Base-by-base conservation (phyloP, 2,888 invertebrate genomes). In the Brenthis daphne region DNA sequence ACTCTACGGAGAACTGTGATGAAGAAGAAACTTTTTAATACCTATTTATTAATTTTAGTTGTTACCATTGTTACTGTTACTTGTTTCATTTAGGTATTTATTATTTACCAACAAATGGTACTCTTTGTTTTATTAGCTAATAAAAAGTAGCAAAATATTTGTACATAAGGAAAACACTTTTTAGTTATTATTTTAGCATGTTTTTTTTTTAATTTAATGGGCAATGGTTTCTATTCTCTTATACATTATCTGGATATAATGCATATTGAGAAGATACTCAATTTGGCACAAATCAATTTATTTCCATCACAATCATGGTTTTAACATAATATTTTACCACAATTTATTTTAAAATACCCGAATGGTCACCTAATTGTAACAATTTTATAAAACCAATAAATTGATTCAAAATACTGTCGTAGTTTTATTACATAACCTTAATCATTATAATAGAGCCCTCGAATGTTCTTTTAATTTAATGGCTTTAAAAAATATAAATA, bases 1-100 rank as follows among this genome's bases (percentile, higher is more conserved):
- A 98, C 84, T 94, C 95, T 78, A 96, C 97, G 37, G 95, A 95
- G 82, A 95, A 97, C 85, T 98, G 98, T 92, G 95, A 96, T 86
- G 97, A 97, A 85, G 96, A 95, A 81, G 96, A 97, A 90, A 97
- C 96, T 74, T 97, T 95, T 93, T 97, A 94, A 88, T 77, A 77
- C 73, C 75, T 85, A 84, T 82, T 85, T 83, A 84, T 84, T 86
- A 78, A 71, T 65, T 80, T 81, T 87, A 85, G 82, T 85, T 85
- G 90, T 91, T 92, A 91, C 90, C 87, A 81, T 88, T 90, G 85
- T 89, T 88, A 80, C 86, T 92, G 86, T 91, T 90, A 85, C 80
- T 87, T 77, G 82, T 86, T 87, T 86, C 82, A 83, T 77, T 84
- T 85, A 84, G 79, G 82, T 87, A 85, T 89, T 91, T 90, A 90